Evolutionary conservation across 1,140 invertebrate genomes (phyloP), one percentile per base, ranked within the genome.

Genomic region (Drosophila ironensis): DNA sequence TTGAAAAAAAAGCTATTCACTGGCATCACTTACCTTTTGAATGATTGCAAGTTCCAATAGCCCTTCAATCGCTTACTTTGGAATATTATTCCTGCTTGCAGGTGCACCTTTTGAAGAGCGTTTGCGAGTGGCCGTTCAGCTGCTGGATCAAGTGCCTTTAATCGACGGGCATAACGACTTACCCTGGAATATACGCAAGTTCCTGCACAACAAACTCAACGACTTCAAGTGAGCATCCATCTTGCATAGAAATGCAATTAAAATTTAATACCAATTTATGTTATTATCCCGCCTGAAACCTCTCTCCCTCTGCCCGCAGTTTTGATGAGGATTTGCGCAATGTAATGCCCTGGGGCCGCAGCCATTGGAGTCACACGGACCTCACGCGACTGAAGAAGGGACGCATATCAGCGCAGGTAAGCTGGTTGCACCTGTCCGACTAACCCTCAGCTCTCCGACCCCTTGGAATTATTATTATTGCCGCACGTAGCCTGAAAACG

Each of bases 111-210:
- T 93, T 53, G 93, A 93, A 72, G 93, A 94, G 76, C 89, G 93
- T 14, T 89, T 94, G 14, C 92, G 93, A 47, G 92, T 93, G 24
- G 93, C 93, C 1, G 91, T 92, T 12, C 90, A 92, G 40, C 90
- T 93, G 7, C 88, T 93, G 33, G 92, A 94, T 77, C 92, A 93
- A 90, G 92, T 93, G 48, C 93, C 93, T 57, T 92, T 94, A 53
- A 92, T 94, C 80, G 91, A 94, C 91, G 96, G 96, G 60, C 97
- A 98, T 92, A 98, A 98, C 90, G 97, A 98, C 87, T 91, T 98
- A 57, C 95, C 97, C 0, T 97, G 95, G 94, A 96, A 97, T 90
- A 96, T 97, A 88, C 92, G 96, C 70, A 95, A 95, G 88, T 96
- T 96, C 88, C 92, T 96, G 69, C 94, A 97, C 89, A 98, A 98